Evolutionary conservation across 2,888 invertebrate genomes (phyloP), one percentile per base, ranked within the genome.

Genomic region (Gisinianus flammeolus): DNA sequence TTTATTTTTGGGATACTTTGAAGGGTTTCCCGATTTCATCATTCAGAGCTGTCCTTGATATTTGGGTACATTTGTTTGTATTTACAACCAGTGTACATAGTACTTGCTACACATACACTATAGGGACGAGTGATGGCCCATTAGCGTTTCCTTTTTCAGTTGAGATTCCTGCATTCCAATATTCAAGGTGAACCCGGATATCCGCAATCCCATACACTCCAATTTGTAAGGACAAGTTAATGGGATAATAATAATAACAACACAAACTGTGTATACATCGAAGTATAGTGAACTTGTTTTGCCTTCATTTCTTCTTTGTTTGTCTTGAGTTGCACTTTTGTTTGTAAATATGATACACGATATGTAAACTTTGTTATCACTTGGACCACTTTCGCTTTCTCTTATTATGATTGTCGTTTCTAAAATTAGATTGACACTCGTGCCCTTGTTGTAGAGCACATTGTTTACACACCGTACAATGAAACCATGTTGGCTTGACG

Each of bases 401-500:
- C 8, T 10, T 6, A 6, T n/a, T 56, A n/a, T 56, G 6, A n/a
- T 56, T 56, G 4, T 5, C 19, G 19, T 19, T n/a, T 56, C 4
- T n/a, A 64, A 2, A 5, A 64, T 5, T 12, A 64, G 64, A 5
- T 5, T 12, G n/a, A 64, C 64, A 64, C 10, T 16, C 2, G 10
- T 31, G 67, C 24, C 67, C 67, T 30, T 67, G 31, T 31, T n/a
- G 2, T 33, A 31, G 19, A 10, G 31, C 67, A 33, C 79, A 79
- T 16, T 24, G 62, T 64, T 64, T 24, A 35, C 77, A 77, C 8
- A 31, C 22, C 0, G 22, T n/a, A 58, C 80, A 80, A 67, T 80
- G 80, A 0, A 71, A 22, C 75, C 75, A 80, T 22, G 77, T 80
- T 8, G 77, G 68, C 66, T 80, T 80, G 2, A 80, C 80, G 52